Conservation (phyloP, 2,113 vertebrate species). For the Tachuris rubrigastra region DNA sequence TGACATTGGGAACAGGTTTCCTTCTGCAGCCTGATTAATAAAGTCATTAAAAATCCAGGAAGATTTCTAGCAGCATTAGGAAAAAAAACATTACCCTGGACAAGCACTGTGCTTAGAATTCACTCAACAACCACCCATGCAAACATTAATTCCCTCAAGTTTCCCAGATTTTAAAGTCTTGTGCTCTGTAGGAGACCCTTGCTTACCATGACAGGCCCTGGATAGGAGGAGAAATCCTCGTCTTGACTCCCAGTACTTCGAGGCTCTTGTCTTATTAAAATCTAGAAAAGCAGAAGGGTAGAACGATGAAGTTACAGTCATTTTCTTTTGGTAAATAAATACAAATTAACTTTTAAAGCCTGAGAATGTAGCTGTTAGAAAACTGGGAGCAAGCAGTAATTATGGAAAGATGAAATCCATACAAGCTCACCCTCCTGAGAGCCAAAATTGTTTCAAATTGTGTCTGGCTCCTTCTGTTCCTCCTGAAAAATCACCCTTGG, state of each 20-base stretch:
- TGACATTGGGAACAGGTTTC: not conserved
- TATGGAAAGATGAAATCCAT: not conserved
- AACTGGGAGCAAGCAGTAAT: not conserved
- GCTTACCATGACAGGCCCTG: conserved; percentile 79
- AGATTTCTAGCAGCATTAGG: not conserved
- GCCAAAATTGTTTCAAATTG: not conserved
- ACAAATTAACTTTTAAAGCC: not conserved
- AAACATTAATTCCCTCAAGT: not conserved
- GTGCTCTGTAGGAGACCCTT: not conserved
- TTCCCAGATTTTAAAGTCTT: not conserved
- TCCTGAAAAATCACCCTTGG: not conserved
- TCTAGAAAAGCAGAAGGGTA: conserved; percentile 23
- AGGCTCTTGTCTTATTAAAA: conserved; percentile 40
- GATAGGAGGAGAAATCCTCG: conserved; percentile 68
- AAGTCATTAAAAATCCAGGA: not conserved
- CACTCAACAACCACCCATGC: not conserved
- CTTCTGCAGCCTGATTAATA: not conserved
- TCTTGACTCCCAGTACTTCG: conserved; percentile 17
- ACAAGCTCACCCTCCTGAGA: not conserved
- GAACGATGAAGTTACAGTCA: not conserved
- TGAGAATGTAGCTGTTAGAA: not conserved
- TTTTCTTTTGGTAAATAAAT: not conserved
- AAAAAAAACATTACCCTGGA: not conserved
- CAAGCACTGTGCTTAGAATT: not conserved
- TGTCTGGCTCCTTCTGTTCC: not conserved